Evolutionary conservation across 2,113 vertebrate species (phyloP).

Genomic region (Percina caprodes): DNA sequence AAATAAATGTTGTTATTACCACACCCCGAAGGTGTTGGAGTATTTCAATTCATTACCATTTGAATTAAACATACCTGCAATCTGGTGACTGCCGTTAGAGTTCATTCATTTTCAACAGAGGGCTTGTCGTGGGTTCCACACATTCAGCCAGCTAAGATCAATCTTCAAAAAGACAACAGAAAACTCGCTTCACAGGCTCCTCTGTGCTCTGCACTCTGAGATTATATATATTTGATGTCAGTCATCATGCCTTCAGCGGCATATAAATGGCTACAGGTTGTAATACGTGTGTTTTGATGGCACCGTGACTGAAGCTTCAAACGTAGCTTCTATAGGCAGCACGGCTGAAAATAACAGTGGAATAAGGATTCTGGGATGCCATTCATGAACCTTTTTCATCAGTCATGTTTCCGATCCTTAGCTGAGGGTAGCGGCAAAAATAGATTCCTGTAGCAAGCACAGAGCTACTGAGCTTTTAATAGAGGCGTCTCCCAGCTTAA

Average conservation of each 20-base stretch:
- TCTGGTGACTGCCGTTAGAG: not conserved
- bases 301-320: conserved; percentile 46
- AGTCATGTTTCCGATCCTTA: conserved; percentile 38
- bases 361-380: conserved; percentile 48
- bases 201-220: conserved; percentile 23
- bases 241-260: conserved; percentile 47
- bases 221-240: conserved; percentile 59
- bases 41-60: conserved; percentile 19
- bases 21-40: not conserved
- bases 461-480: conserved; percentile 61
- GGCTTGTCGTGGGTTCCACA: conserved; percentile 24
- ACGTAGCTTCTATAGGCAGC: conserved; percentile 25
- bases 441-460: conserved; percentile 44
- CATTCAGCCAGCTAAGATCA: conserved; percentile 41
- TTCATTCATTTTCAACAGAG: conserved; percentile 8
- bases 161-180: conserved; percentile 26
- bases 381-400: conserved; percentile 59
- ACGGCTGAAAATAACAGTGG: conserved; percentile 22
- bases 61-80: conserved; percentile 1
- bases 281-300: conserved; percentile 41
- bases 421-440: conserved; percentile 55
- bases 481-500: conserved; percentile 53
- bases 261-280: conserved; percentile 53
- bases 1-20: not conserved
- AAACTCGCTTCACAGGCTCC: conserved; percentile 16